Conservation (phyloP, 2,888 invertebrate species). For the Oxyteleia sp. region DNA sequence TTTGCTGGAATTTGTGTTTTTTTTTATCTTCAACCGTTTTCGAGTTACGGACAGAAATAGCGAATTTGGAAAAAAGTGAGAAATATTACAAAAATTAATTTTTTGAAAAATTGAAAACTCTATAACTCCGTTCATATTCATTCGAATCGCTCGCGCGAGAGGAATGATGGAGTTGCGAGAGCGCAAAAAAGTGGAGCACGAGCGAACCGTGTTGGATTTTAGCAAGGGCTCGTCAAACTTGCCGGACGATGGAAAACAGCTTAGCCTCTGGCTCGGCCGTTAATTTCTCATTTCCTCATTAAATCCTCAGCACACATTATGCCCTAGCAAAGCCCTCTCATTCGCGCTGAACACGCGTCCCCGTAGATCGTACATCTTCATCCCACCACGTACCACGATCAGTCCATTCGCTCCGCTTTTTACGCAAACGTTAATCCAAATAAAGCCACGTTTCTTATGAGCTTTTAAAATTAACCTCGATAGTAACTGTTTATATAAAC, state of each 20-base stretch:
- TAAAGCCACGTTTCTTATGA: too few species aligned
- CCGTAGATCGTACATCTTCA: slow-evolving; percentile 82
- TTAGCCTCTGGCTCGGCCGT: slow-evolving; percentile 78
- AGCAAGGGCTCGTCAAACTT: slow-evolving; percentile 79
- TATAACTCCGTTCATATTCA: too few species aligned
- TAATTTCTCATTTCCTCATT: slow-evolving; percentile 88
- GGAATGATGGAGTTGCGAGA: slow-evolving; percentile 32
- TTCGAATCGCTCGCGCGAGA: background rate
- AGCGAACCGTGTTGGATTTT: slow-evolving; percentile 36
- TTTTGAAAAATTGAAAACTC: too few species aligned
- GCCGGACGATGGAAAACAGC: slow-evolving; percentile 80
- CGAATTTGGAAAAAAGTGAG: too few species aligned
- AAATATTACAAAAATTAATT: too few species aligned
- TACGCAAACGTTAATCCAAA: too few species aligned
- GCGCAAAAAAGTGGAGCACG: slow-evolving; percentile 48
- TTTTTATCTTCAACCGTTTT: too few species aligned
- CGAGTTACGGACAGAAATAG: too few species aligned
- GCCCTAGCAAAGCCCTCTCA: slow-evolving; percentile 79
- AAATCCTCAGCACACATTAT: slow-evolving; percentile 84
- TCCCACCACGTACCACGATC: slow-evolving; percentile 76
- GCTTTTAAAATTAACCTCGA: too few species aligned
- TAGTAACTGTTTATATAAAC: too few species aligned
- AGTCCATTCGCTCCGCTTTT: slow-evolving; percentile 77
- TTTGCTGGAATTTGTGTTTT: background rate
- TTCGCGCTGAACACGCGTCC: slow-evolving; percentile 76